Base-by-base conservation (phyloP, 2,797 vertebrate species). In the Hydrolagus colliei region DNA sequence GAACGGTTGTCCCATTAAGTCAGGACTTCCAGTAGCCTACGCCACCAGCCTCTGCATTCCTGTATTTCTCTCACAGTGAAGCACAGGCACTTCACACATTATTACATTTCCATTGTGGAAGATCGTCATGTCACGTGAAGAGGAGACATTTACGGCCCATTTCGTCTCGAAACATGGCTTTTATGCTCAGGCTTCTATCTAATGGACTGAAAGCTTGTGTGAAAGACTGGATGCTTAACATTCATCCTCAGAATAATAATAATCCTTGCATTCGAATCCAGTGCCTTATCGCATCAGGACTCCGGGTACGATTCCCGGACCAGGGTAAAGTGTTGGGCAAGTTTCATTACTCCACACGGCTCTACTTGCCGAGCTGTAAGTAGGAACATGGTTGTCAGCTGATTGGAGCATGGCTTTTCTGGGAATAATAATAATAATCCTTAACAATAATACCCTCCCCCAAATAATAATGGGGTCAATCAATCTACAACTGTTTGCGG, bases 81-180 rank as follows among this genome's bases (percentile, higher is more conserved):
- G 16, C 41, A 84, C 52, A 68, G 27, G 9, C 32, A 71, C 32
- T 84, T 84, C 65, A 84, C 79, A 84, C 79, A 71, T 84, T 84
- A 84, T 84, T 84, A 84, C 27, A 84, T 84, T 84, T 84, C 79
- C 79, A 84, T 84, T 84, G 71, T 84, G 3, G 65, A 84, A 16
- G 79, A 84, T 63, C 65, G 14, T 84, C 41, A 84, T 84, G 65
- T 84, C 79, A 84, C 27, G n/a, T 3, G 32, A 4, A 71, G 65
- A 84, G 14, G 63, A 71, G 27, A 9, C 20, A 67, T 68, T 82
- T 68, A 27, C 35, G 62, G 32, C 79, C 79, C 79, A 84, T 84
- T 84, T 84, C 79, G 68, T 84, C 65, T 67, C 65, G 41, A 71
- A 68, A 16, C 71, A 71, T 35, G 63, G 71, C 18, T 41, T 68